Conservation (phyloP, 2,797 vertebrate species). For the Cynopterus sphinx region DNA sequence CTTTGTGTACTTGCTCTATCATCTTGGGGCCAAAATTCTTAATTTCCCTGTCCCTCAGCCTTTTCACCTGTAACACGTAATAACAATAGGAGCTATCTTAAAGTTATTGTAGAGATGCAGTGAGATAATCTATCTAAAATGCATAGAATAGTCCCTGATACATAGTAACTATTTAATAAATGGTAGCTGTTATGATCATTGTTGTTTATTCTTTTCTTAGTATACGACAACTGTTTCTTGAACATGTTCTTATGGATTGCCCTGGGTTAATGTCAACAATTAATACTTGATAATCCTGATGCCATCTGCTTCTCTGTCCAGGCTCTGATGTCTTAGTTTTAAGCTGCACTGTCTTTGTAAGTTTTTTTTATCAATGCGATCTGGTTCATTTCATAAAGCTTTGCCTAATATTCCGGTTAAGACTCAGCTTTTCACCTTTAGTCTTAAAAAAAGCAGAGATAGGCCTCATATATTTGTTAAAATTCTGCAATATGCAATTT, state of each 20-base stretch:
- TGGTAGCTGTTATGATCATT: not conserved
- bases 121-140: not conserved
- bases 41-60: not conserved
- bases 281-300: not conserved
- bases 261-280: not conserved
- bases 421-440: slow-evolving; percentile 63
- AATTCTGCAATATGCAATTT: slow-evolving; percentile 78
- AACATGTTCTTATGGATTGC: not conserved
- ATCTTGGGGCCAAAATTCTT: slow-evolving; percentile 15
- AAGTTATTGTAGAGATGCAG: not conserved
- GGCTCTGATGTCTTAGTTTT: slow-evolving; percentile 20
- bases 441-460: slow-evolving; percentile 64
- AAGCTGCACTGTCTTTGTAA: slow-evolving; percentile 52
- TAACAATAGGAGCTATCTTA: not conserved
- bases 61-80: not conserved
- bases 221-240: not conserved
- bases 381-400: slow-evolving; percentile 59
- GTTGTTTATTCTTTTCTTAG: not conserved
- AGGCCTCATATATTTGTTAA: slow-evolving; percentile 69
- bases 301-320: not conserved
- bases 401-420: slow-evolving; percentile 41
- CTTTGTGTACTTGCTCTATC: not conserved
- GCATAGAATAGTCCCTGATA: not conserved
- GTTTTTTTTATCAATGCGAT: slow-evolving; percentile 42
- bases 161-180: not conserved